Percentiles rank a stretch among this genome's conserved stretches.
phyloP scores from a whole-genome alignment of 2,113 vertebrate species.

The Microcebus lehilahytsara region DNA sequence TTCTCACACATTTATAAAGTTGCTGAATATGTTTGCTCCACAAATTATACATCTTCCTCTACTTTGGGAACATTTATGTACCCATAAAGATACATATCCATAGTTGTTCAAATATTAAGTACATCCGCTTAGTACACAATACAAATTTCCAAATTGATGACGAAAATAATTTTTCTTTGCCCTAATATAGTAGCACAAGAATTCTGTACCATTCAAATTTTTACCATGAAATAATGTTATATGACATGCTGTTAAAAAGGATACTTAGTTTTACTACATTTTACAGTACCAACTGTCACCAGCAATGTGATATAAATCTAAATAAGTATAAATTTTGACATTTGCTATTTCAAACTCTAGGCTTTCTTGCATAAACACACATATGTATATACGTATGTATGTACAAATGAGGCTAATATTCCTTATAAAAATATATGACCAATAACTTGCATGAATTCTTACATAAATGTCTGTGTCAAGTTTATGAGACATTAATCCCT shows the following conservation, averaged over 20 bases:
- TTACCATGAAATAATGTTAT: neutral
- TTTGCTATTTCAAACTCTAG: neutral
- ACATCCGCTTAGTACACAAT: neutral
- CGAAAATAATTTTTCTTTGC: neutral
- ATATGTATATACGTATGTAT: neutral
- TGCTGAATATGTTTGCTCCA: slow-evolving; percentile 5
- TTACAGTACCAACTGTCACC: neutral
- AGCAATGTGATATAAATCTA: neutral
- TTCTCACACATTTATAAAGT: neutral
- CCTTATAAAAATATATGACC: slow-evolving; percentile 12
- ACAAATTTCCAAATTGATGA: neutral
- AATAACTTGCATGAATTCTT: neutral
- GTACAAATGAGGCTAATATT: neutral
- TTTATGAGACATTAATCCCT: slow-evolving; percentile 37
- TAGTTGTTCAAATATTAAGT: slow-evolving; percentile 27
- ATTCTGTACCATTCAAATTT: neutral
- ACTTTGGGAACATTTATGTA: neutral
- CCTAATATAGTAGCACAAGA: neutral
- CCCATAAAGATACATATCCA: neutral
- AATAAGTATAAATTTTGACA: neutral
- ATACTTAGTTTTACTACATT: neutral
- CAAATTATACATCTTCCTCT: slow-evolving; percentile 9
- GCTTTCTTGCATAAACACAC: neutral
- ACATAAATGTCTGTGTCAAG: slow-evolving; percentile 8
- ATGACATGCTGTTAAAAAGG: neutral